Evolutionary conservation across 2,113 vertebrate species (phyloP).

Genomic region (Emberiza fucata): DNA sequence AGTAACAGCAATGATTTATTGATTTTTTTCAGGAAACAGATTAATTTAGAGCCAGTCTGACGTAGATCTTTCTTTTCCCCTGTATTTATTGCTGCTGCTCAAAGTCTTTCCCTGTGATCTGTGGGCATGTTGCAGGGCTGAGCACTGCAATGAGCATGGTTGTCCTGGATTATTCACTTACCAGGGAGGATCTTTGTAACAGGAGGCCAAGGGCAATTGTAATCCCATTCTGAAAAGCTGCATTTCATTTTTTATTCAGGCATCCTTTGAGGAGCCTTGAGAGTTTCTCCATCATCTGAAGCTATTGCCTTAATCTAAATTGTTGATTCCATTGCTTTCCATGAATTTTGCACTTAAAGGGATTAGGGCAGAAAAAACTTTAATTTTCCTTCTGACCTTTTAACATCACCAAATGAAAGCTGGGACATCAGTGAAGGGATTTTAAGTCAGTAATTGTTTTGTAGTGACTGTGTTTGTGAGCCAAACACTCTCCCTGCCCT

Average conservation of each 20-base stretch:
- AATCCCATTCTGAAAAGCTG: background rate
- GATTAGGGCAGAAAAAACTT: background rate
- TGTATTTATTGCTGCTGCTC: background rate
- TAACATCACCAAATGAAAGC: background rate
- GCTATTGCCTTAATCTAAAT: background rate
- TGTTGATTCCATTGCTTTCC: slow-evolving; percentile 19
- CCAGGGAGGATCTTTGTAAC: background rate
- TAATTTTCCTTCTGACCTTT: slow-evolving; percentile 45
- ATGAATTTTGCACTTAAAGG: slow-evolving; percentile 30
- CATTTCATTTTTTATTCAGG: background rate
- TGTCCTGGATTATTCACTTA: background rate
- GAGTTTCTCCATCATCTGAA: background rate
- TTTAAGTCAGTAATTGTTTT: slow-evolving; percentile 28
- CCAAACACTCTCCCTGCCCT: background rate
- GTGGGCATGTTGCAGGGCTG: background rate
- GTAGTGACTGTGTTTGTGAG: background rate
- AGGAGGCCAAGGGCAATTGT: slow-evolving; percentile 5
- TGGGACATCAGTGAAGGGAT: background rate
- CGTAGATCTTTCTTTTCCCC: background rate
- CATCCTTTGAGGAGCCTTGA: slow-evolving; percentile 31
- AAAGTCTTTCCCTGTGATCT: background rate
- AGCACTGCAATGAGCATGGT: background rate
- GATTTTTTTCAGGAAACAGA: background rate
- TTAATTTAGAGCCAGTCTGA: background rate
- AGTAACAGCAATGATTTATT: background rate